A percentile compares a stretch with the other conserved stretches of the same genome.
These are phyloP conservation scores for Gallinago nigripennis DNA, from an alignment of 2,797 vertebrate genomes.

Conservation along the genomic window DNA sequence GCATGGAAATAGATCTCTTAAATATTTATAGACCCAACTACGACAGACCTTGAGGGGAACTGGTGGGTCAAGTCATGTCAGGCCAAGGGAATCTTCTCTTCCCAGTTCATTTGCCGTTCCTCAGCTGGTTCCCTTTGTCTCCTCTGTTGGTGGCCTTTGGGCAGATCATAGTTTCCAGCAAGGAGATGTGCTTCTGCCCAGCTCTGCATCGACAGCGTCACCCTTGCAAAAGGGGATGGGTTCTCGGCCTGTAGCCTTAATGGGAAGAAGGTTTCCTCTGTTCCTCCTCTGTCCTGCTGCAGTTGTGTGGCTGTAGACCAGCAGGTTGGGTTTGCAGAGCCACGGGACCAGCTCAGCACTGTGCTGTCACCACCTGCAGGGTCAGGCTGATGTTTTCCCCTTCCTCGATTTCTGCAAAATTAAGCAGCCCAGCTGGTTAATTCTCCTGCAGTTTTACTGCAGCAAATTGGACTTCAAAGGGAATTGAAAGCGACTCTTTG, in stretches of 20 bases:
- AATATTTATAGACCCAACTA: slow-evolving; percentile 5
- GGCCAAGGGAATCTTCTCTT: background rate
- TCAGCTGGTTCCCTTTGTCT: background rate
- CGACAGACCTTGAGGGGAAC: background rate
- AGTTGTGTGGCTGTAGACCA: background rate
- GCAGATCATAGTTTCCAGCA: fast-evolving
- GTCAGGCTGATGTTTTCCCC: background rate
- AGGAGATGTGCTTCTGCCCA: background rate
- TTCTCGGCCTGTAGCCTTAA: background rate
- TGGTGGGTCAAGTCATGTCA: background rate
- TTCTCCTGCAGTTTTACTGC: slow-evolving; percentile 66
- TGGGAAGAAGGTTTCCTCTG: background rate
- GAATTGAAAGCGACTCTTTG: slow-evolving; percentile 74
- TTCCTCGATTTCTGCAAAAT: slow-evolving; percentile 45
- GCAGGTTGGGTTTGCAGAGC: background rate
- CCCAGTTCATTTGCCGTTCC: background rate
- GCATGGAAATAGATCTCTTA: background rate
- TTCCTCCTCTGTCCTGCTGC: background rate
- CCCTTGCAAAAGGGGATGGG: background rate
- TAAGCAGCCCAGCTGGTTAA: slow-evolving; percentile 56
- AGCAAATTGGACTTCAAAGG: slow-evolving; percentile 76
- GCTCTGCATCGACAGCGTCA: background rate
- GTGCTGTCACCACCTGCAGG: background rate
- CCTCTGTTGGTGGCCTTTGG: background rate
- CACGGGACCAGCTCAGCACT: background rate